phyloP scores from a whole-genome alignment of 1,140 invertebrate genomes.

The Drosophila trapezifrons region DNA sequence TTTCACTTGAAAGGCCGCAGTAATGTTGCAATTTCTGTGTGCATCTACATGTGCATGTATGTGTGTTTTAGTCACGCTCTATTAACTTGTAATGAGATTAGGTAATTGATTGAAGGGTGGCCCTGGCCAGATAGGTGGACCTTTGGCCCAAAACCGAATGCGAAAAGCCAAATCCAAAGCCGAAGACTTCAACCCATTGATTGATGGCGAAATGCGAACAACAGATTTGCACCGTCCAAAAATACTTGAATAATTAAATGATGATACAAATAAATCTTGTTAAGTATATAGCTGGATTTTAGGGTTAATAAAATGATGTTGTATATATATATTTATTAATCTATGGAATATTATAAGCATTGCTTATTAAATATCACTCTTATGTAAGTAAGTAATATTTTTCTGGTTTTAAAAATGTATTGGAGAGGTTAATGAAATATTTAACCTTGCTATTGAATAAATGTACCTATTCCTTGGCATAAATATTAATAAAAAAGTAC shows the following conservation, averaged over 20 bases:
- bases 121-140: conserved; percentile 41
- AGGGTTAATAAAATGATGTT: too few relatives aligned
- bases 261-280: too few relatives aligned
- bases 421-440: too few relatives aligned
- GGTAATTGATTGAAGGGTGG: conserved; percentile 75
- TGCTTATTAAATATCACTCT: too few relatives aligned
- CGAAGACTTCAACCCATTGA: conserved; percentile 58
- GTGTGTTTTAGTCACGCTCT: conserved; percentile 59
- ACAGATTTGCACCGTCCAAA: background rate
- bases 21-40: conserved; percentile 28
- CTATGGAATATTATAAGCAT: too few relatives aligned
- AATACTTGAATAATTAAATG: too few relatives aligned
- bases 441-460: too few relatives aligned
- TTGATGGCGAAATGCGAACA: conserved; percentile 50
- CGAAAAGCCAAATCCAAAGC: conserved; percentile 34
- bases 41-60: conserved; percentile 6
- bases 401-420: too few relatives aligned
- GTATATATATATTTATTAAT: too few relatives aligned
- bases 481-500: background rate
- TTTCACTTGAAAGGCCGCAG: conserved; percentile 21
- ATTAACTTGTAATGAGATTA: conserved; percentile 81
- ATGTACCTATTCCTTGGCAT: too few relatives aligned
- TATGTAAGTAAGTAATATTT: too few relatives aligned
- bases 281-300: too few relatives aligned
- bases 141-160: conserved; percentile 36